phyloP scores from a whole-genome alignment of 2,797 vertebrate genomes.

The Cottoperca gobio region DNA sequence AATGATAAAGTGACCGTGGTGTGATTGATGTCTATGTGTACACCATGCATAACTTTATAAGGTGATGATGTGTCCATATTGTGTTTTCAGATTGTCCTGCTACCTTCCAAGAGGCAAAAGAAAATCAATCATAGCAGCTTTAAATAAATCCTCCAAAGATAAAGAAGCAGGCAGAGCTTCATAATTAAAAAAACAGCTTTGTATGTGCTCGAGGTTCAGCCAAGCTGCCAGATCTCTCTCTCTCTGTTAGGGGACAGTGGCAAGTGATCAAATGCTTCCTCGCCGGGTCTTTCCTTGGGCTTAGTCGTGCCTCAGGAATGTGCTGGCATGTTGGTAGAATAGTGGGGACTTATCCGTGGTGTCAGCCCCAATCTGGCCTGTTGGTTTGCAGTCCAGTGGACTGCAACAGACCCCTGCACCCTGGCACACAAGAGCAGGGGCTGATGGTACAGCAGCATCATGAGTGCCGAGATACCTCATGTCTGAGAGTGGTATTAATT shows the following conservation, averaged over 20 bases:
- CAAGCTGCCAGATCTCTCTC: not conserved
- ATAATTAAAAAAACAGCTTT: not conserved
- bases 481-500: not conserved
- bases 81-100: not conserved
- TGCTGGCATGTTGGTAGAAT: constrained; percentile 64
- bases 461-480: not conserved
- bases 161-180: not conserved
- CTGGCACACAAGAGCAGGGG: constrained; percentile 32
- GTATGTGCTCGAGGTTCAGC: not conserved
- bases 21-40: too few relatives aligned
- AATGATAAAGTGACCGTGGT: too few relatives aligned
- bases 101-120: not conserved
- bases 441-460: constrained; percentile 23
- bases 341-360: constrained; percentile 72
- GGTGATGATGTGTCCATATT: not conserved
- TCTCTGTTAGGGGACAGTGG: constrained; percentile 25
- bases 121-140: not conserved
- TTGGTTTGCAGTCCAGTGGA: constrained; percentile 72
- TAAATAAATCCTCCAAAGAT: not conserved
- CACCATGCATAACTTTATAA: not conserved
- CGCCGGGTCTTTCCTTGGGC: constrained; percentile 50
- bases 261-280: constrained; percentile 59
- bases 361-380: constrained; percentile 79
- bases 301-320: constrained; percentile 74
- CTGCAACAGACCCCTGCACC: constrained; percentile 54